Conservation (phyloP, 2,113 vertebrate species). For the Podarcis cretensis region DNA sequence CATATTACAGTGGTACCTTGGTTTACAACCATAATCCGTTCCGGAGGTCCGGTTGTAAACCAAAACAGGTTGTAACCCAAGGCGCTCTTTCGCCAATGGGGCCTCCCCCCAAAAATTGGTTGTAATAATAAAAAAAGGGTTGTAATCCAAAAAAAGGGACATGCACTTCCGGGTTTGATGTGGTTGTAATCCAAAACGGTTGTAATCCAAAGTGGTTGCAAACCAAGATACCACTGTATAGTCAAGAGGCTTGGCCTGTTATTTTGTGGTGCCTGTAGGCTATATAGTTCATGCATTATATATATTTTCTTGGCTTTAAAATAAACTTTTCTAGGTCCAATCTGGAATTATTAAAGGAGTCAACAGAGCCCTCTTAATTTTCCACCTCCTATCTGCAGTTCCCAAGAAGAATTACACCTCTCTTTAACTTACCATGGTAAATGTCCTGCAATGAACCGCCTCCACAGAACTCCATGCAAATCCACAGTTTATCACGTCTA, state of each 20-base stretch:
- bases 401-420: not conserved
- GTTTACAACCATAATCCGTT: too few relatives aligned
- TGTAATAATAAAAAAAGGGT: too few relatives aligned
- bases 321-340: not conserved
- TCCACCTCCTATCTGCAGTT: not conserved
- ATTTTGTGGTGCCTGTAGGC: not conserved
- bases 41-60: too few relatives aligned
- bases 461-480: slow-evolving; percentile 99
- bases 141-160: too few relatives aligned
- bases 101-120: too few relatives aligned
- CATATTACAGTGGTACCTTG: not conserved
- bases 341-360: not conserved
- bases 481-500: slow-evolving; percentile 98
- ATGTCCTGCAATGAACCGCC: slow-evolving; percentile 90
- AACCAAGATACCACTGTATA: too few relatives aligned
- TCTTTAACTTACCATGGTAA: slow-evolving; percentile 86
- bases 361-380: not conserved
- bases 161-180: too few relatives aligned
- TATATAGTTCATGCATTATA: not conserved
- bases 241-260: not conserved
- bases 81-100: too few relatives aligned
- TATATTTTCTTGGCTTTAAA: not conserved
- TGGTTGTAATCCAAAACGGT: too few relatives aligned
- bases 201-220: too few relatives aligned
- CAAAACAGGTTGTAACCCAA: too few relatives aligned